These are phyloP conservation scores for Pipistrellus pygmaeus DNA, from an alignment of 2,797 vertebrate genomes.

Conservation along the genomic window DNA sequence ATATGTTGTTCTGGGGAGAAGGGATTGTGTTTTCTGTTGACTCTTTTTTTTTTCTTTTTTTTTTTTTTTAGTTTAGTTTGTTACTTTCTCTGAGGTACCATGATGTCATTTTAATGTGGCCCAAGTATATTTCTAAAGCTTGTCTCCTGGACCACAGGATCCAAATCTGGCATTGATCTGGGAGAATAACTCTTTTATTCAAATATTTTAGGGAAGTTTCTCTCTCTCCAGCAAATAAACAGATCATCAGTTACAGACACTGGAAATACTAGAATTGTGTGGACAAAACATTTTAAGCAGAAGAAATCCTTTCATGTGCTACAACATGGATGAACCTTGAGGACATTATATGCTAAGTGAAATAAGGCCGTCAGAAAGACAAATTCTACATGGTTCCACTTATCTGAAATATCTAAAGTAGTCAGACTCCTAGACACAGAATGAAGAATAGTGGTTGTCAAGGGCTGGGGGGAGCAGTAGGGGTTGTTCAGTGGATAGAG, in stretches of 20 bases:
- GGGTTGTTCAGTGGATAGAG: neutral
- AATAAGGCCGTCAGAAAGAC: constrained; percentile 16
- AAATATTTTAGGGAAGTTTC: neutral
- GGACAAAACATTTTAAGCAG: neutral
- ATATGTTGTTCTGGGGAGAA: neutral
- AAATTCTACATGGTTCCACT: neutral
- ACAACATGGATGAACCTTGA: neutral
- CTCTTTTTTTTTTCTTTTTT: no score
- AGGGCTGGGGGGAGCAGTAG: neutral
- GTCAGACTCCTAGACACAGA: neutral
- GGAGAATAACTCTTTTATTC: neutral
- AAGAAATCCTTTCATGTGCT: neutral
- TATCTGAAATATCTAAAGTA: neutral
- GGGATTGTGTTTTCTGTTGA: neutral
- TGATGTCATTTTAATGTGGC: neutral
- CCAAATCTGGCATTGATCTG: neutral
- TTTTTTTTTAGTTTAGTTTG: neutral
- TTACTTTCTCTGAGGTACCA: neutral
- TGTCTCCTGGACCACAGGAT: neutral
- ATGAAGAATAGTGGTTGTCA: neutral
- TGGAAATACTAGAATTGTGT: neutral
- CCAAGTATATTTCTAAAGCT: neutral
- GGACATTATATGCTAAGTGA: neutral
- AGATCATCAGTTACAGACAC: neutral
- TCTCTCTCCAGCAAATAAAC: constrained; percentile 30